These are phyloP conservation scores for Ephydatia muelleri DNA, from an alignment of 37 sponge, comb jelly and placozoan species.

Conservation along the genomic window DNA sequence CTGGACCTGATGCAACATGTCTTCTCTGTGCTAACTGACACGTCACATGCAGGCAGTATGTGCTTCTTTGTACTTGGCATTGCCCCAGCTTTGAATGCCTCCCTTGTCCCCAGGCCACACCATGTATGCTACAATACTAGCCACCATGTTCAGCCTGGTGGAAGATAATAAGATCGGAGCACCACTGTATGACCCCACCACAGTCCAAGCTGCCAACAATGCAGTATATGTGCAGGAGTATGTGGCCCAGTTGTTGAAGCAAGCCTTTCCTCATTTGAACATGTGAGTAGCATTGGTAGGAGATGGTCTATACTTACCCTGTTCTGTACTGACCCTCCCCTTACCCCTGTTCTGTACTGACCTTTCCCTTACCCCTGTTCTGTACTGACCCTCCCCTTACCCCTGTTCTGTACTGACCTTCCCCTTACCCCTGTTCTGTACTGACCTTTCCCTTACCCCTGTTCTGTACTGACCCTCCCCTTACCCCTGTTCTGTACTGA, in stretches of 20 bases:
- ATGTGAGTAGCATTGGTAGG: conserved; percentile 61
- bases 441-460: too few relatives aligned
- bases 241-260: conserved; percentile 79
- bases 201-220: conserved; percentile 43
- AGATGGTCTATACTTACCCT: background rate
- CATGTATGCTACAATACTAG: conserved; percentile 91
- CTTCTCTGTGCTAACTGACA: conserved; percentile 92
- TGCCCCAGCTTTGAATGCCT: background rate
- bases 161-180: conserved; percentile 72
- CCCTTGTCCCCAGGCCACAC: conserved; percentile 61
- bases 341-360: too few relatives aligned
- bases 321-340: too few relatives aligned
- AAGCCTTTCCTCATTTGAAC: conserved; percentile 91
- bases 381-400: too few relatives aligned
- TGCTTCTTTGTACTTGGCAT: background rate
- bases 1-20: conserved; percentile 88
- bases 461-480: too few relatives aligned
- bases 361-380: too few relatives aligned
- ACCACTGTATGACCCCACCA: conserved; percentile 52
- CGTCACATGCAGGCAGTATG: conserved; percentile 88
- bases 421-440: too few relatives aligned
- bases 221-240: conserved; percentile 65
- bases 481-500: too few relatives aligned
- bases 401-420: too few relatives aligned
- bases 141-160: conserved; percentile 88